A percentile compares a stretch with the other conserved stretches of the same genome.
These are phyloP conservation scores for Pseudomyrmex cubaensis DNA, from an alignment of 1,140 invertebrate genomes.

Conservation along the genomic window DNA sequence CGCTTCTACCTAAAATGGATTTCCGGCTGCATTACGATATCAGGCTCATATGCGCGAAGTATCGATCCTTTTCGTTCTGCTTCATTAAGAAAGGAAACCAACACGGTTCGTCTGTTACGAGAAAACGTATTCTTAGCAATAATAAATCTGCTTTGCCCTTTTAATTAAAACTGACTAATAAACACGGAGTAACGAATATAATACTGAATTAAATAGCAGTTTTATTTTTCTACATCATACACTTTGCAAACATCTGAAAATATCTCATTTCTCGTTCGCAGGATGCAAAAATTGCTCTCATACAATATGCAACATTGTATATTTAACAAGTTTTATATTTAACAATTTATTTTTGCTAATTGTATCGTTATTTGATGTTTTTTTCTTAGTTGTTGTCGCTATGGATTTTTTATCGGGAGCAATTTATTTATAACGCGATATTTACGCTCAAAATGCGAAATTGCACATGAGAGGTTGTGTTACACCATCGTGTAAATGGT, in stretches of 20 bases:
- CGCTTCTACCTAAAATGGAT: slow-evolving; percentile 36
- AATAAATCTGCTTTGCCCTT: not conserved
- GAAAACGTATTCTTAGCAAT: slow-evolving; percentile 4
- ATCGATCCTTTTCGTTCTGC: slow-evolving; percentile 36
- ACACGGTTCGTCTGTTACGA: not conserved
- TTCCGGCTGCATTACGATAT: slow-evolving; percentile 39
- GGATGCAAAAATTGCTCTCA: not conserved
- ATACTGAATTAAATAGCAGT: not conserved
- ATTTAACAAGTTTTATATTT: not conserved
- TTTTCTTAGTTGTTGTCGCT: slow-evolving; percentile 37
- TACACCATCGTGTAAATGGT: slow-evolving; percentile 44
- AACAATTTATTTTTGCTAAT: slow-evolving; percentile 3
- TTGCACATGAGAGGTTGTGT: slow-evolving; percentile 48
- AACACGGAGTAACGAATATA: not conserved
- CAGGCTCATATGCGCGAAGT: slow-evolving; percentile 31
- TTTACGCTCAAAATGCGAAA: slow-evolving; percentile 58
- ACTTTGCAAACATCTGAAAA: slow-evolving; percentile 1
- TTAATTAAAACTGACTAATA: not conserved
- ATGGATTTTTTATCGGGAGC: slow-evolving; percentile 37
- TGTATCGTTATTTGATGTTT: slow-evolving; percentile 6
- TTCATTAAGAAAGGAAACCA: slow-evolving; percentile 10
- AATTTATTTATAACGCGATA: slow-evolving; percentile 47
- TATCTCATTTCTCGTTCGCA: not conserved
- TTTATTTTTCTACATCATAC: not conserved
- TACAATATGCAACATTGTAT: not conserved